Base-by-base conservation (phyloP, 2,888 invertebrate genomes). In the Nineta flava region DNA sequence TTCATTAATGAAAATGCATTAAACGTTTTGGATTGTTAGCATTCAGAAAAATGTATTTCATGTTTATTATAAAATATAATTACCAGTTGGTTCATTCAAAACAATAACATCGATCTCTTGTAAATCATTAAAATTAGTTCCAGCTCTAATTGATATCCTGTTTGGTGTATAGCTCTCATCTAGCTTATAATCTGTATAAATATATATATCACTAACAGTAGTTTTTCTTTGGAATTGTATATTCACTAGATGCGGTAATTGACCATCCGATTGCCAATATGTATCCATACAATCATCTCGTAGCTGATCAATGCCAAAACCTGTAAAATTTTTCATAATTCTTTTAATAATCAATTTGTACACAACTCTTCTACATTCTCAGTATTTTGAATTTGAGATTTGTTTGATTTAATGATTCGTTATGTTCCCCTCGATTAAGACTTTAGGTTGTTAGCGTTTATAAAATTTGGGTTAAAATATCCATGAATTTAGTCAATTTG, bases 201-300 rank as follows among this genome's bases (percentile, higher is more conserved):
- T 86, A 64, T 91, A 94, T 55, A 99, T 87, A 67, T 95, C 92
- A 46, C 87, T 84, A 9, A 99, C 85, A 55, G 92, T 91, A 1
- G 93, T 97, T 69, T 96, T 96, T 54, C 87, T 77, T 60, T 88
- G 83, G 64, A 97, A 97, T 62, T 96, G 94, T 55, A 99, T 91
- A 62, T 96, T 97, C 0, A 99, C 93, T 54, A 96, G 72, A 68
- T 99, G 99, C 3, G 99, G 99, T 53, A 99, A 75, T 57, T 96
- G 96, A 0, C 99, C 99, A 68, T 99, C 99, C 0, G 96, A 97
- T 65, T 99, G 99, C 99, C 99, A 99, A 65, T 96, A 99, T 3
- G 95, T 94, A 57, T 99, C 99, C 67, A 90, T 84, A 54, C 90
- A 87, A 62, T 94, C 91, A 66, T 97, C 95, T 55, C 96, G 72